Evolutionary conservation across 2,113 vertebrate genomes (phyloP), one percentile per base, ranked within the genome.

Genomic region (Dicaeum eximium): DNA sequence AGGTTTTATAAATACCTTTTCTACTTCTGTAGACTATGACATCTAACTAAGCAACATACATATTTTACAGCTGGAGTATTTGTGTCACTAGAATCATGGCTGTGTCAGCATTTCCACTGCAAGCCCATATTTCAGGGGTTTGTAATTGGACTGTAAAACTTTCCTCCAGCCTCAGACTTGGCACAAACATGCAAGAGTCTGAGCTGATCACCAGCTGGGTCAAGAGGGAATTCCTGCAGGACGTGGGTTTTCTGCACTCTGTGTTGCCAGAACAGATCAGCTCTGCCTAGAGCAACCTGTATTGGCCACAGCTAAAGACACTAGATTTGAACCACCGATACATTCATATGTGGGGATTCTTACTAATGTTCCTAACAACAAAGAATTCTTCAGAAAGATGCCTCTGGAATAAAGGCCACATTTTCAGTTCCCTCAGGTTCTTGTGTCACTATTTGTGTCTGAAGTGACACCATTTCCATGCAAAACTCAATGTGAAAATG

Each of bases 81-180:
- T 95, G 71, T 97, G 95, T 96, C 92, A 62, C 82, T 73, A 90
- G 78, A 96, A 90, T 94, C 87, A 93, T 4, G 90, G 30, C 93
- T 58, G 37, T 86, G 95, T 95, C 97, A 97, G 88, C 94, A 5
- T 97, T 98, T 97, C 97, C 97, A 97, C 88, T 97, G 93, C 90
- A 97, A 97, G 91, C 93, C 92, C 86, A 40, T 95, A 97, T 86
- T 96, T 88, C 86, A 94, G 58, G 95, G 81, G 48, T 96, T 97
- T 97, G 91, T 97, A 97, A 96, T 96, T 94, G 93, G 82, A 95
- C 80, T 82, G 95, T 95, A 91, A 97, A 97, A 97, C 91, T 97
- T 98, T 91, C 80, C 83, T 95, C 78, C 64, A 88, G 96, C 83
- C 74, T 74, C 93, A 93, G 92, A 96, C 88, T 96, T 98, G 98